These are phyloP conservation scores for Carcina quercana DNA, from an alignment of 2,888 invertebrate species.

Conservation along the genomic window DNA sequence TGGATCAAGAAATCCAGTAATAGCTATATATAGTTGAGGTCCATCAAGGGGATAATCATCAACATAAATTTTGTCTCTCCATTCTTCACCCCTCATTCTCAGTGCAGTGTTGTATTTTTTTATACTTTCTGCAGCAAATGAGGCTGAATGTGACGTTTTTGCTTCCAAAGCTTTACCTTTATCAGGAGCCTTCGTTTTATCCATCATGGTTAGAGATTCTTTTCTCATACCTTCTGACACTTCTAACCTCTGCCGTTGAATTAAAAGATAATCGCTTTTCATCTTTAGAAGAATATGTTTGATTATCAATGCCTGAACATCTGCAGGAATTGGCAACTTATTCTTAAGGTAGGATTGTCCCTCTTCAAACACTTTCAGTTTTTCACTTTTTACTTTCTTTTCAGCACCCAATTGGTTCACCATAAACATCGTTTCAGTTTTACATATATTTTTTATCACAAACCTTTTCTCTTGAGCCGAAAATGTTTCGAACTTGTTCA, in stretches of 20 bases:
- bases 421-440: slow-evolving; percentile 65
- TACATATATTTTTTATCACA: slow-evolving; percentile 61
- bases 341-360: slow-evolving; percentile 52
- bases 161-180: slow-evolving; percentile 38
- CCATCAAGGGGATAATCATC: slow-evolving; percentile 71
- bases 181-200: slow-evolving; percentile 24
- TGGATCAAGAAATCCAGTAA: slow-evolving; percentile 66
- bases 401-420: slow-evolving; percentile 61
- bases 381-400: slow-evolving; percentile 56
- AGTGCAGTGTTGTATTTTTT: slow-evolving; percentile 65
- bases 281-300: slow-evolving; percentile 60
- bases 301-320: slow-evolving; percentile 52
- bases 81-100: slow-evolving; percentile 69
- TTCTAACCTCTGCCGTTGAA: slow-evolving; percentile 47
- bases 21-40: slow-evolving; percentile 67
- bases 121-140: slow-evolving; percentile 35
- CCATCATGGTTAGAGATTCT: slow-evolving; percentile 53
- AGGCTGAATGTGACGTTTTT: slow-evolving; percentile 14
- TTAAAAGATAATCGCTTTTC: slow-evolving; percentile 58
- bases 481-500: slow-evolving; percentile 53
- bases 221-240: slow-evolving; percentile 50
- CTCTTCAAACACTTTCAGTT: slow-evolving; percentile 56
- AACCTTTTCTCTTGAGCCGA: slow-evolving; percentile 56
- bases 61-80: slow-evolving; percentile 67
- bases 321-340: slow-evolving; percentile 54